phyloP scores from a whole-genome alignment of 2,888 invertebrate species.

The Pecten maximus region DNA sequence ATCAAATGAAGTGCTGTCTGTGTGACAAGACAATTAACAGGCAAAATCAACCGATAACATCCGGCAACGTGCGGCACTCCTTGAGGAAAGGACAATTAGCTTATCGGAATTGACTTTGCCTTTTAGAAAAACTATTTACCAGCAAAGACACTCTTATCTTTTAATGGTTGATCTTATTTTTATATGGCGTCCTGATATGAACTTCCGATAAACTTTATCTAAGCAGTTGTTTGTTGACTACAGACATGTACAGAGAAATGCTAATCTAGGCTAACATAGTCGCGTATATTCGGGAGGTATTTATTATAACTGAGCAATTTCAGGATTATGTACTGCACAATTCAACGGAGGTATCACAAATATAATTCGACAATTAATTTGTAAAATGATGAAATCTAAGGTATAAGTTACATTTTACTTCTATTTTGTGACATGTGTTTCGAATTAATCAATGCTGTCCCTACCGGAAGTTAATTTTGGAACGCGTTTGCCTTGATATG shows the following conservation, averaged over 20 bases:
- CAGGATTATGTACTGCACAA: background rate
- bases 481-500: too few species aligned
- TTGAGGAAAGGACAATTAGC: background rate
- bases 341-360: background rate
- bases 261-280: background rate
- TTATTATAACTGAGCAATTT: background rate
- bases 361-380: too few species aligned
- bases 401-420: too few species aligned
- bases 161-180: background rate
- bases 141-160: background rate
- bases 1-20: background rate
- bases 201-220: background rate
- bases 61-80: background rate
- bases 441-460: too few species aligned
- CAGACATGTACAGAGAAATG: background rate
- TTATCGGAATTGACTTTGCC: background rate
- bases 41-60: background rate
- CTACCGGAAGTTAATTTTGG: too few species aligned
- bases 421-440: too few species aligned
- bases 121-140: background rate
- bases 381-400: too few species aligned
- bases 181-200: background rate
- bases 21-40: constrained; percentile 6
- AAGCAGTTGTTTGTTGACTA: background rate
- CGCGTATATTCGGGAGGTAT: background rate